Evolutionary conservation across 92 coral and sea anemone genomes (phyloP).

Genomic region (Epizoanthus fatuus): DNA sequence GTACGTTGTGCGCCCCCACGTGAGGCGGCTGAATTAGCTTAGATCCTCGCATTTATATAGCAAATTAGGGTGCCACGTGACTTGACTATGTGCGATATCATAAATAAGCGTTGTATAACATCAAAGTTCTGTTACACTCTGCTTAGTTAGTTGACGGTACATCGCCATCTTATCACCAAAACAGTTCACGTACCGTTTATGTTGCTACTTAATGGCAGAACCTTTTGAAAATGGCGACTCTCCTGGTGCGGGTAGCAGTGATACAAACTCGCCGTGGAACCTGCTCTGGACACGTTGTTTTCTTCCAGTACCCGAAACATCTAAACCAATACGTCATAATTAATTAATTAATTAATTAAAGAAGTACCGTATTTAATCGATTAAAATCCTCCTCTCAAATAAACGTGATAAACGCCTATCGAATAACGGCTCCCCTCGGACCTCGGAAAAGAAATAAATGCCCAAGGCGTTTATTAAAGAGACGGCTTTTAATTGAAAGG

Average conservation of each 20-base stretch:
- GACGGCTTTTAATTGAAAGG: too few species aligned
- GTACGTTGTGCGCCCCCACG: too few species aligned
- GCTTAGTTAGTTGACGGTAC: background rate
- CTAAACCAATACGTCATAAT: background rate
- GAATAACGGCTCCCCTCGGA: too few species aligned
- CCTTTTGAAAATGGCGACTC: background rate
- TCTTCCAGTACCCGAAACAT: conserved; percentile 1
- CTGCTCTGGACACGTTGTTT: background rate
- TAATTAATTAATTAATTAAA: too few species aligned
- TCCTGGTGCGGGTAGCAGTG: background rate
- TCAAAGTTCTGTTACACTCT: background rate
- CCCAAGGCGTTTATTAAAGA: too few species aligned
- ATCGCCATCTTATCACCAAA: background rate
- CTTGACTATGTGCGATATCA: background rate
- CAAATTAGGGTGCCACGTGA: too few species aligned
- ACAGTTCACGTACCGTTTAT: conserved; percentile 5
- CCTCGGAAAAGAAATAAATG: too few species aligned
- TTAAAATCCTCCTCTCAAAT: too few species aligned
- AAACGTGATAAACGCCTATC: too few species aligned
- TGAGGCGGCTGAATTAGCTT: too few species aligned
- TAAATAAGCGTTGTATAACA: background rate
- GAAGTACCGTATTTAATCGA: too few species aligned
- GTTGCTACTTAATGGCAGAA: background rate
- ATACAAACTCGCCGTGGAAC: background rate
- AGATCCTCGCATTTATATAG: too few species aligned